Evolutionary conservation across 1,140 invertebrate genomes (phyloP), one percentile per base, ranked within the genome.

Genomic region (Acromyrmex charruanus): DNA sequence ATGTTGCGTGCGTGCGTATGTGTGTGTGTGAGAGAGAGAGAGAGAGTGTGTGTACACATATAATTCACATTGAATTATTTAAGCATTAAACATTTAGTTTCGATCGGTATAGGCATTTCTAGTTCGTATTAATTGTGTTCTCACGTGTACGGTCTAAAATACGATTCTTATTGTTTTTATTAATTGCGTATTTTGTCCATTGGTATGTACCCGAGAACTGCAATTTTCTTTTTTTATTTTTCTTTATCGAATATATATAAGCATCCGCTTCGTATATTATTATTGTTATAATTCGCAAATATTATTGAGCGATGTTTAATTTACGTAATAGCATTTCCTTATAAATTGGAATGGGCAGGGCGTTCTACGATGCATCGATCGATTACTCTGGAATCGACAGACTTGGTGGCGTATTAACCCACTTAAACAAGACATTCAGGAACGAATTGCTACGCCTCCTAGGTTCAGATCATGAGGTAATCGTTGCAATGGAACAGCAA

Each of bases 321-420:
- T 86, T 81, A 86, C 65, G 58, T 88, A 88, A 82, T 88, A 88
- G 77, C 71, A 63, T 91, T 59, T 89, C 66, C 81, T 88, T 85
- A 90, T 89, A 85, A 71, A 88, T 89, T 92, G 28, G 55, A 85
- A 82, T 77, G 59, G 61, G 75, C 77, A 95, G 94, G 85, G 88
- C 89, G 39, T 98, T 97, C 94, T 97, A 96, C 90, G 96, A 96
- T 93, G 96, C 96, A 7, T 95, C 96, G 9, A 95, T 97, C 44
- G 96, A 96, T 92, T 97, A 97, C 91, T 96, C 95, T 88, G 97
- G 97, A 87, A 96, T 97, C 68, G 97, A 97, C 91, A 95, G 97
- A 85, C 95, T 98, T 53, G 97, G 97, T 61, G 97, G 97, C 18
- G 95, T 97, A 0, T 92, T 97, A 53, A 97, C 96, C 3, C 96